Conservation (phyloP, 2,113 vertebrate species). For the Psilopsiagon aurifrons region DNA sequence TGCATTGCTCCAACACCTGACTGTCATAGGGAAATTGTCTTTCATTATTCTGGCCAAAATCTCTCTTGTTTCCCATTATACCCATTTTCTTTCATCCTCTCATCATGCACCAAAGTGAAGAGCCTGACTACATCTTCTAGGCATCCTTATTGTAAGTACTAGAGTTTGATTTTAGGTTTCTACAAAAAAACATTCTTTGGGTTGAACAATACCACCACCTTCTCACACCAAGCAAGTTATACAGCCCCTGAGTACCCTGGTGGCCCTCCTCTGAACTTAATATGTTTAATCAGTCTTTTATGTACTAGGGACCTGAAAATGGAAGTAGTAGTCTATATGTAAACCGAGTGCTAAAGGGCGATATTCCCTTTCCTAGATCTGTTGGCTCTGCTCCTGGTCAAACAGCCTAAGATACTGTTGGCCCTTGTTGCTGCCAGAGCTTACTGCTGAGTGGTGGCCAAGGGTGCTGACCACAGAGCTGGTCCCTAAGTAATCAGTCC, state of each 20-base stretch:
- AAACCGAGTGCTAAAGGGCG: accelerated
- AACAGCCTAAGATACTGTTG: background rate
- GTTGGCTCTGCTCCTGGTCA: background rate
- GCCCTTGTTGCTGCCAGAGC: background rate
- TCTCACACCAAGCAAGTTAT: background rate
- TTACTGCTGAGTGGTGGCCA: background rate
- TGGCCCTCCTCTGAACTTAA: background rate
- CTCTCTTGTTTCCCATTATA: background rate
- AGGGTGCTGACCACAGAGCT: background rate
- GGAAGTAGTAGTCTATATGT: background rate
- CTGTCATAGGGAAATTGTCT: background rate
- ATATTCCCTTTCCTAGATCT: background rate
- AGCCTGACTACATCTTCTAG: background rate
- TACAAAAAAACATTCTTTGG: background rate
- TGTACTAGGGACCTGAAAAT: accelerated
- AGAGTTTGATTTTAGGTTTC: background rate
- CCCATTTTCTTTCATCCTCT: background rate
- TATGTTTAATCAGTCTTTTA: background rate
- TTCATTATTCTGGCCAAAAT: background rate
- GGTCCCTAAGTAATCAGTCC: background rate
- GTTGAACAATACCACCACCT: accelerated
- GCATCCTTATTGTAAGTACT: background rate
- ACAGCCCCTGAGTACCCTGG: background rate
- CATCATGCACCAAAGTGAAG: background rate
- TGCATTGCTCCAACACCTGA: accelerated